Evolutionary conservation across 2,888 invertebrate species (phyloP).

Genomic region (Dinocampus coccinellae): DNA sequence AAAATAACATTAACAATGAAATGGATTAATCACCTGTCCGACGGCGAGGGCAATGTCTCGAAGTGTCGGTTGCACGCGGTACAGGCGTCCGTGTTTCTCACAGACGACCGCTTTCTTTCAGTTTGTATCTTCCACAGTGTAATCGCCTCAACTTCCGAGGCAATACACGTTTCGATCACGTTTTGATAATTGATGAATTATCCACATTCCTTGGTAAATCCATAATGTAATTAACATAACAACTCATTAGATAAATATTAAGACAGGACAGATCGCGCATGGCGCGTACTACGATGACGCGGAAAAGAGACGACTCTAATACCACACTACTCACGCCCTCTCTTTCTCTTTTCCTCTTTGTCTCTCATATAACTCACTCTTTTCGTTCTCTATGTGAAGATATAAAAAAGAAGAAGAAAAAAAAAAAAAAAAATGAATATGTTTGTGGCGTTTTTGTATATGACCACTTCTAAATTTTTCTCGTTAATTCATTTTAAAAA

Average conservation of each 20-base stretch:
- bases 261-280: slow-evolving; percentile 18
- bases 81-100: slow-evolving; percentile 21
- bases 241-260: slow-evolving; percentile 1
- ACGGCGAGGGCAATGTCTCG: slow-evolving; percentile 37
- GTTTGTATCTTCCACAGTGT: not conserved
- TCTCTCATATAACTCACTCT: too few relatives aligned
- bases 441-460: slow-evolving; percentile 2
- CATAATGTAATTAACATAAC: not conserved
- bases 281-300: slow-evolving; percentile 29
- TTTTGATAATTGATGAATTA: not conserved
- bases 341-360: not conserved
- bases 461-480: slow-evolving; percentile 12
- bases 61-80: slow-evolving; percentile 23
- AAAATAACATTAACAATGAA: too few relatives aligned
- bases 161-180: slow-evolving; percentile 7
- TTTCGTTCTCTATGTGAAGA: not conserved
- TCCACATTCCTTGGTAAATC: slow-evolving; percentile 7
- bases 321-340: not conserved
- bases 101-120: slow-evolving; percentile 3
- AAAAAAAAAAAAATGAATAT: not conserved
- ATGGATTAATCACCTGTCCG: slow-evolving; percentile 31
- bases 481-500: not conserved
- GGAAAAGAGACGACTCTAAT: slow-evolving; percentile 18
- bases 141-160: slow-evolving; percentile 17
- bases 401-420: not conserved